These are phyloP conservation scores for Phyllotreta striolata DNA, from an alignment of 2,888 invertebrate genomes.

Conservation along the genomic window DNA sequence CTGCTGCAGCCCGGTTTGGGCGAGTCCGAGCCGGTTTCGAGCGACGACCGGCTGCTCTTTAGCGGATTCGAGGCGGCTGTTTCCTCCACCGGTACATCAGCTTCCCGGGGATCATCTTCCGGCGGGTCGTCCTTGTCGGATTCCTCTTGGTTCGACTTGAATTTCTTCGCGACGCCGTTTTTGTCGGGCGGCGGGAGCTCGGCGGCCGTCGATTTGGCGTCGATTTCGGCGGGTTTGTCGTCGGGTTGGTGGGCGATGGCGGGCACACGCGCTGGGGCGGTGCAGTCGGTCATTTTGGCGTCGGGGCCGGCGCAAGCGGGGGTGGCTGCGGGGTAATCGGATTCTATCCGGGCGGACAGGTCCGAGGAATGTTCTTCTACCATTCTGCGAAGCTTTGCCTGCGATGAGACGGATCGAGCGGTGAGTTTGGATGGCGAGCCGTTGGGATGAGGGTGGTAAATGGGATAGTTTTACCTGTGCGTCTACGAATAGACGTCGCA, in stretches of 20 bases:
- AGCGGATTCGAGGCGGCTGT: slow-evolving; percentile 47
- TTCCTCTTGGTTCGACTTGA: slow-evolving; percentile 53
- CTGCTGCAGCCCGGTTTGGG: slow-evolving; percentile 59
- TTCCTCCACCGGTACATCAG: slow-evolving; percentile 54
- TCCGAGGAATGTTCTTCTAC: slow-evolving; percentile 80
- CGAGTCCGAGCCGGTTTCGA: slow-evolving; percentile 55
- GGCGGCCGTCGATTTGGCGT: slow-evolving; percentile 17
- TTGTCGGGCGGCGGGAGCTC: slow-evolving; percentile 15
- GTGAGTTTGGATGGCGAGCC: background rate
- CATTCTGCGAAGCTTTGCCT: slow-evolving; percentile 73
- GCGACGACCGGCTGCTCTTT: slow-evolving; percentile 52
- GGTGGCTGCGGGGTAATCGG: slow-evolving; percentile 56
- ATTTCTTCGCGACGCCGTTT: slow-evolving; percentile 40
- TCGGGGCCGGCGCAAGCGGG: slow-evolving; percentile 49
- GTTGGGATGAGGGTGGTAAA: background rate
- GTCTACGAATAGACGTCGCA: slow-evolving; percentile 86
- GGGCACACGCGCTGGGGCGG: slow-evolving; percentile 47
- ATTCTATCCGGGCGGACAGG: slow-evolving; percentile 57
- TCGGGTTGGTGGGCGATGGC: slow-evolving; percentile 38
- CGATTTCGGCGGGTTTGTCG: slow-evolving; percentile 41
- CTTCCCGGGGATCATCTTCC: slow-evolving; percentile 45
- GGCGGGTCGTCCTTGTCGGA: slow-evolving; percentile 40
- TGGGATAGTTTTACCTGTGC: slow-evolving; percentile 71
- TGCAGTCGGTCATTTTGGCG: slow-evolving; percentile 45
- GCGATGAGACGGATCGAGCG: slow-evolving; percentile 34